Evolutionary conservation across 2,888 invertebrate genomes (phyloP).

Genomic region (Caprella mutica): DNA sequence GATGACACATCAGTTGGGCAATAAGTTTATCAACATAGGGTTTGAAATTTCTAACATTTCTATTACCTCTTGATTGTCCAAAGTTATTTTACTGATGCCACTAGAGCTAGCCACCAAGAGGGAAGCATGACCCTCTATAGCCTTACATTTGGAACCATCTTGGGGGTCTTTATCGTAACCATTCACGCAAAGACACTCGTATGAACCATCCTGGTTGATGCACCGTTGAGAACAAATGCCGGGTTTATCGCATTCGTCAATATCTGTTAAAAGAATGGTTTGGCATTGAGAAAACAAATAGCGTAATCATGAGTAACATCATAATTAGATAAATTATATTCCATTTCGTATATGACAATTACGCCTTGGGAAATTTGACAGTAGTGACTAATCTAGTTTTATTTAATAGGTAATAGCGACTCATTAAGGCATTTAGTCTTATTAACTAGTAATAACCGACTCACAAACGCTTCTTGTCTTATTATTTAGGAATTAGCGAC

Average conservation of each 20-base stretch:
- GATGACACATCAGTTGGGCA: no score
- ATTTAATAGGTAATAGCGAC: no score
- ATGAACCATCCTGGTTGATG: constrained; percentile 77
- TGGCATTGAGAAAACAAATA: neutral
- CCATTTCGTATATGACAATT: no score
- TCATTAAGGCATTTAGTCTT: no score
- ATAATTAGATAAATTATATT: no score
- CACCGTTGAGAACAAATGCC: constrained; percentile 90
- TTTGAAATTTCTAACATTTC: no score
- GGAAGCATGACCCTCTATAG: constrained; percentile 80
- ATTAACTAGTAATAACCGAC: no score
- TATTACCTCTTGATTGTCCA: constrained; percentile 63
- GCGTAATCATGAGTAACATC: neutral
- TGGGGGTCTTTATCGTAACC: constrained; percentile 78
- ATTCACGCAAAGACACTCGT: constrained; percentile 78
- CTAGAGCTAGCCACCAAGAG: constrained; percentile 75
- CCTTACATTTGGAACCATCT: constrained; percentile 58
- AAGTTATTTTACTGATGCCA: constrained; percentile 80
- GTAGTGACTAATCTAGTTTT: no score
- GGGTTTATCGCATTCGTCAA: constrained; percentile 78
- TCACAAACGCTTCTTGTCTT: no score
- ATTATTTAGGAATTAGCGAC: no score
- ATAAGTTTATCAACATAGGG: no score
- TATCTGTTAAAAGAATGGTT: constrained; percentile 49
- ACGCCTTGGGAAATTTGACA: no score